Percentiles rank a stretch among this genome's conserved stretches.
phyloP scores from a whole-genome alignment of 1,140 invertebrate genomes.

The Leptinotarsa texana region DNA sequence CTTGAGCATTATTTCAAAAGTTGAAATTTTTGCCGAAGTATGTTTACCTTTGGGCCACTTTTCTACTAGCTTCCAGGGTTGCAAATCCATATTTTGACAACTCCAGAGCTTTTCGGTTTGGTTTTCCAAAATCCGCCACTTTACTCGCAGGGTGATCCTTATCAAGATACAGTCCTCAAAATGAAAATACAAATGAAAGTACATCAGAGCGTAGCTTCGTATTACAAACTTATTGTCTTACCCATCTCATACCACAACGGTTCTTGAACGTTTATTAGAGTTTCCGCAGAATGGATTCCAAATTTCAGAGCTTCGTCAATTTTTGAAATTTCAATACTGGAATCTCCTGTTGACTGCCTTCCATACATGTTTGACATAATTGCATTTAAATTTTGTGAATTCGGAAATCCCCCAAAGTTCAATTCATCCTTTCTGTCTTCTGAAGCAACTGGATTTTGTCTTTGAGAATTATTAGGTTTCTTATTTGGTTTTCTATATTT shows the following conservation, averaged over 20 bases:
- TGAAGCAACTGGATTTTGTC: too few relatives aligned
- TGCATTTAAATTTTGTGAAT: neutral
- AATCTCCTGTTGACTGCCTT: neutral
- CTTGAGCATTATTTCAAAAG: too few relatives aligned
- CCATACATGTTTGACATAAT: neutral
- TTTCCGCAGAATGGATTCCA: constrained; percentile 68
- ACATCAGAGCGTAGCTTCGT: neutral
- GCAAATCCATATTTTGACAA: constrained; percentile 73
- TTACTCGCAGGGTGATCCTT: constrained; percentile 71
- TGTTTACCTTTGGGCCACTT: constrained; percentile 53
- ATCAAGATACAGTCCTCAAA: constrained; percentile 67
- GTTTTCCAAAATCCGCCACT: constrained; percentile 74
- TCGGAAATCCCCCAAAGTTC: neutral
- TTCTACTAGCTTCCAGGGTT: constrained; percentile 65
- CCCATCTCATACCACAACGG: constrained; percentile 72
- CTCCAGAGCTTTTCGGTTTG: constrained; percentile 64
- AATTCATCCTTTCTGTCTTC: neutral
- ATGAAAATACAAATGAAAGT: constrained; percentile 15
- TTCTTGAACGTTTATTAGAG: constrained; percentile 68
- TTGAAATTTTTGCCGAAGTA: neutral
- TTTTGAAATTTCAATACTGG: neutral
- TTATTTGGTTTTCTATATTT: too few relatives aligned
- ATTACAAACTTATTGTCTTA: constrained; percentile 53
- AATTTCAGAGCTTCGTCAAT: constrained; percentile 66
- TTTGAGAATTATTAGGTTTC: too few relatives aligned